These are phyloP conservation scores for Byasa hedistus DNA, from an alignment of 2,888 invertebrate genomes.

Conservation along the genomic window DNA sequence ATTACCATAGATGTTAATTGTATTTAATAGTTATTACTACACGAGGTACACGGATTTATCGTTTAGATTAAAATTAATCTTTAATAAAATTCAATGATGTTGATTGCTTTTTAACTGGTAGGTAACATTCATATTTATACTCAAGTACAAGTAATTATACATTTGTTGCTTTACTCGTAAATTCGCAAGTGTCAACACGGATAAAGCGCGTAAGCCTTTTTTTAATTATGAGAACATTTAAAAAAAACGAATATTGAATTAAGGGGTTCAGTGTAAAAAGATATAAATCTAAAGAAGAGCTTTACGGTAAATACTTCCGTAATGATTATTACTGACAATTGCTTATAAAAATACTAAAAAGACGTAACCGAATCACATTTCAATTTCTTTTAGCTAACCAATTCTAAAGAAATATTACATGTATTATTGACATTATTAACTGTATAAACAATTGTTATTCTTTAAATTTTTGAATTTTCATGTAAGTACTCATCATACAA, in stretches of 20 bases:
- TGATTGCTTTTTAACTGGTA: slow-evolving; percentile 31
- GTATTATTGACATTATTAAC: no score
- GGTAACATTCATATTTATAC: slow-evolving; percentile 4
- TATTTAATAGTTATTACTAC: slow-evolving; percentile 40
- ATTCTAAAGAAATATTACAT: no score
- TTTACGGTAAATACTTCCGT: neutral
- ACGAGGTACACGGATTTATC: slow-evolving; percentile 33
- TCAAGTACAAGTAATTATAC: neutral
- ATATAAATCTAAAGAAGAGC: no score
- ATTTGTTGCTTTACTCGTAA: neutral
- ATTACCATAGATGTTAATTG: slow-evolving; percentile 63
- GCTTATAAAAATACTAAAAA: neutral
- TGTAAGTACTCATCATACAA: neutral
- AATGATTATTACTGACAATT: neutral
- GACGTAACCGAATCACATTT: neutral
- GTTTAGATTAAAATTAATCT: slow-evolving; percentile 34
- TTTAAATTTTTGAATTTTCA: neutral
- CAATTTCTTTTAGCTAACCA: neutral
- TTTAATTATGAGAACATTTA: no score
- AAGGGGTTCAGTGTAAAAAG: no score
- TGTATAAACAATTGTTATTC: neutral
- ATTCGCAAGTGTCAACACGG: neutral
- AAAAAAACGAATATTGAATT: no score
- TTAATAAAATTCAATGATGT: slow-evolving; percentile 3
- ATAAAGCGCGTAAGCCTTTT: no score